Evolutionary conservation across 1,140 invertebrate genomes (phyloP).

Genomic region (Drosophila novamexicana): DNA sequence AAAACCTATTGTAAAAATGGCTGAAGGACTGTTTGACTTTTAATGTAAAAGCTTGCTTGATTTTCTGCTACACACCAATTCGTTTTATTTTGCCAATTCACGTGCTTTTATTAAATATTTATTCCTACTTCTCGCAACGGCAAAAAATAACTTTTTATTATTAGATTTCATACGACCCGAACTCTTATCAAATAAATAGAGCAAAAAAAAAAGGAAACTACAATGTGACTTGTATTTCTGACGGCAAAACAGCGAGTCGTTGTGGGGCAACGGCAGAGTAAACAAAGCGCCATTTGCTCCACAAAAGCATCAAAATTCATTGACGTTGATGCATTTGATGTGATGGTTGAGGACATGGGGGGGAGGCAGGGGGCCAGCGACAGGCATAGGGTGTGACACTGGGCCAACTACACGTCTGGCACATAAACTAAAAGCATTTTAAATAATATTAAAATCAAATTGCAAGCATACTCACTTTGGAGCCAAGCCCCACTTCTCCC

Average conservation of each 20-base stretch:
- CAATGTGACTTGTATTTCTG: constrained; percentile 25
- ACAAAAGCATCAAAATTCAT: constrained; percentile 70
- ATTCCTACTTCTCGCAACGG: background rate
- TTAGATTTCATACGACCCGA: constrained; percentile 10
- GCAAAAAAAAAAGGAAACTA: background rate
- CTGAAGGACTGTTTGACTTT: too few relatives aligned
- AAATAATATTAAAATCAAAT: constrained; percentile 81
- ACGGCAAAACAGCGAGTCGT: constrained; percentile 19
- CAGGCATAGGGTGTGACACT: constrained; percentile 8
- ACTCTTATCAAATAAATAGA: background rate
- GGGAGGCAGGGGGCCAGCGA: too few relatives aligned
- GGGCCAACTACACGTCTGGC: constrained; percentile 31
- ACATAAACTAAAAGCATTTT: constrained; percentile 75
- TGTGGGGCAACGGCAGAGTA: constrained; percentile 19
- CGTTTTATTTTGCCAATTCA: too few relatives aligned
- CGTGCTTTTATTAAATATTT: constrained; percentile 10
- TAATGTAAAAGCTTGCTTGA: too few relatives aligned
- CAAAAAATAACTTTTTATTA: constrained; percentile 5
- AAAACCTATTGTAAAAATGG: too few relatives aligned
- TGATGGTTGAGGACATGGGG: background rate
- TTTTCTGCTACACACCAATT: too few relatives aligned
- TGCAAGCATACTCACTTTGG: constrained; percentile 47
- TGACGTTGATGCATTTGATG: constrained; percentile 54
- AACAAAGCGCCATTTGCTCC: constrained; percentile 46
- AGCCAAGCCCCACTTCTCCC: background rate